Conservation (phyloP, 1,140 invertebrate genomes). For the Charaxes varanes region DNA sequence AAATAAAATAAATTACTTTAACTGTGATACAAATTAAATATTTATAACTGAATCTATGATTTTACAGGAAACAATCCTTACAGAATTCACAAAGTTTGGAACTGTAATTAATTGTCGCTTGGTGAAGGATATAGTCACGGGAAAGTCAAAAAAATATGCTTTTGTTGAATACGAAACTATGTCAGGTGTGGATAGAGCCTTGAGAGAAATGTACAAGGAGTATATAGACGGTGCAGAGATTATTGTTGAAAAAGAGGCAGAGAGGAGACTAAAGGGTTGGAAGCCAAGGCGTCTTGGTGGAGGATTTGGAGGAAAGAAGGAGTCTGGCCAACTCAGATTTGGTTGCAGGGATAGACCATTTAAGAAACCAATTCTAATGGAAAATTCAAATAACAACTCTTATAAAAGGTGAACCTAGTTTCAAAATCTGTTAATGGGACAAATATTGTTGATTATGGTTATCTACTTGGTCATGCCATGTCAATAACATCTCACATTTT, state of each 20-base stretch:
- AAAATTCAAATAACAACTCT: not conserved
- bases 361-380: constrained; percentile 75
- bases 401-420: not conserved
- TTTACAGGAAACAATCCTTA: constrained; percentile 67
- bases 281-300: constrained; percentile 89
- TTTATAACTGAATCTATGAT: no score
- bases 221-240: constrained; percentile 77
- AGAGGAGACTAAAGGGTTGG: constrained; percentile 78
- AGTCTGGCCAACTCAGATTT: constrained; percentile 92
- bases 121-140: constrained; percentile 88
- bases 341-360: constrained; percentile 87
- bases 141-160: constrained; percentile 87
- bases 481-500: constrained; percentile 16
- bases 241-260: constrained; percentile 82
- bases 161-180: constrained; percentile 86
- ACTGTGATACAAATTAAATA: not conserved
- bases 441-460: not conserved
- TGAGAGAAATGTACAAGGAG: constrained; percentile 74
- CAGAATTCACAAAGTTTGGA: constrained; percentile 81
- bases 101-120: constrained; percentile 80
- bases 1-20: no score
- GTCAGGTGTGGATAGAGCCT: constrained; percentile 77
- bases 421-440: not conserved
- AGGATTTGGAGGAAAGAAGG: constrained; percentile 90
- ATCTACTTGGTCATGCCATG: constrained; percentile 23